Evolutionary conservation across 2,113 vertebrate species (phyloP).

Genomic region (Mus pahari): DNA sequence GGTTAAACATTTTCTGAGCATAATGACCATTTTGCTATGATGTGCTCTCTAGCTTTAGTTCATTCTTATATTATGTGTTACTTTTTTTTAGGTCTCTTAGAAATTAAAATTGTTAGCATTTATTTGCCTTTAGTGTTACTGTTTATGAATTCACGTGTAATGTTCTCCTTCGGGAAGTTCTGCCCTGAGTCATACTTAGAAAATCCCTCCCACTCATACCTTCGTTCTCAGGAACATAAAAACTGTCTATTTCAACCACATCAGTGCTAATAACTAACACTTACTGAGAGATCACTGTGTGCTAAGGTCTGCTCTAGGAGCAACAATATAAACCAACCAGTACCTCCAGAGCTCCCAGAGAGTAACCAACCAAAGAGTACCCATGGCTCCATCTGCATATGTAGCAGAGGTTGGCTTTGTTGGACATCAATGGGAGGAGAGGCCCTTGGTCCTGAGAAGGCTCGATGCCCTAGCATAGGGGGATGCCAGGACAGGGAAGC

Average conservation of each 20-base stretch:
- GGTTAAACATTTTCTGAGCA: conserved; percentile 1
- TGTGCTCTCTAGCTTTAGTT: neutral
- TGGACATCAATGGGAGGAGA: too few species aligned
- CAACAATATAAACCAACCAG: too few species aligned
- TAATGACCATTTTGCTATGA: neutral
- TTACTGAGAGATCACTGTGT: neutral
- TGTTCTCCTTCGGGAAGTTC: neutral
- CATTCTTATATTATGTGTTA: conserved; percentile 5
- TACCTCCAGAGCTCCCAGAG: too few species aligned
- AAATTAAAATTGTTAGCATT: conserved; percentile 29
- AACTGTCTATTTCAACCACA: neutral
- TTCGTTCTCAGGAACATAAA: neutral
- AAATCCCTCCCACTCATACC: neutral
- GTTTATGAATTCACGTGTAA: neutral
- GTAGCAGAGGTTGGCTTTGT: too few species aligned
- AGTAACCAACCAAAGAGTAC: too few species aligned
- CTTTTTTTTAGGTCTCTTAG: conserved; percentile 27
- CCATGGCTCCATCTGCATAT: too few species aligned
- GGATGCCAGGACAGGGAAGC: too few species aligned
- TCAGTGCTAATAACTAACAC: neutral
- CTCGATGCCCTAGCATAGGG: too few species aligned
- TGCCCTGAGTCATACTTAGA: neutral
- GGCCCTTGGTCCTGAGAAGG: too few species aligned
- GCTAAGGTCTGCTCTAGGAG: neutral
- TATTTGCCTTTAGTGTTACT: neutral